Percentiles rank a stretch among this genome's conserved stretches.
Evolutionary conservation across 2,113 vertebrate genomes (phyloP).

Genomic region (Motacilla alba): DNA sequence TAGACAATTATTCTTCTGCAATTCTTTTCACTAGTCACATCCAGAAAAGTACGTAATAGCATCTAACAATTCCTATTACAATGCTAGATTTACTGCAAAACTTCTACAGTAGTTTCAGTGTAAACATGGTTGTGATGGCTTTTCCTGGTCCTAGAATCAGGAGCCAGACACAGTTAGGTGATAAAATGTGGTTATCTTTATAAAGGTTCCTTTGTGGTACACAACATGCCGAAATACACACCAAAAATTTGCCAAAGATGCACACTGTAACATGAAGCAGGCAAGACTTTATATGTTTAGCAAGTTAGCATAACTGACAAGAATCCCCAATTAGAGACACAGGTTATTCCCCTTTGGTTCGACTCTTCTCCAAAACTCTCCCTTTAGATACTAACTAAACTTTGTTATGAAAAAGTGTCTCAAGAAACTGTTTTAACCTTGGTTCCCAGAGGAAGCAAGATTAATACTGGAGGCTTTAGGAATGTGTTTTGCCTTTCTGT

Average conservation of each 20-base stretch:
- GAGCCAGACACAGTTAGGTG: background rate
- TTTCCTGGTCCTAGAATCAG: background rate
- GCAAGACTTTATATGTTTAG: background rate
- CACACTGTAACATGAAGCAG: background rate
- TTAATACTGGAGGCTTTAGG: background rate
- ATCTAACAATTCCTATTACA: background rate
- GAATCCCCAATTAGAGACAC: background rate
- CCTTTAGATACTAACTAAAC: background rate
- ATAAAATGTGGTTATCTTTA: background rate
- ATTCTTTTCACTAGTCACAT: background rate
- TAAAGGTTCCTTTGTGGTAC: background rate
- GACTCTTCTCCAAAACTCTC: background rate
- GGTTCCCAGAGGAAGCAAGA: background rate
- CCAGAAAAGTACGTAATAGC: background rate
- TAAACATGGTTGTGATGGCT: background rate
- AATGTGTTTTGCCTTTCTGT: background rate
- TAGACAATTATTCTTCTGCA: background rate
- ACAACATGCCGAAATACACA: fast-evolving
- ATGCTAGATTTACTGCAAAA: background rate
- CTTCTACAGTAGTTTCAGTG: background rate
- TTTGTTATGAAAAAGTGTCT: background rate
- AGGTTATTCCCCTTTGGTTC: background rate
- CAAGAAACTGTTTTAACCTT: background rate
- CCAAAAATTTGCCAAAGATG: fast-evolving
- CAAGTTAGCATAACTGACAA: background rate